These are phyloP conservation scores for Syrmaticus mikado DNA, from an alignment of 2,113 vertebrate species.

Conservation along the genomic window DNA sequence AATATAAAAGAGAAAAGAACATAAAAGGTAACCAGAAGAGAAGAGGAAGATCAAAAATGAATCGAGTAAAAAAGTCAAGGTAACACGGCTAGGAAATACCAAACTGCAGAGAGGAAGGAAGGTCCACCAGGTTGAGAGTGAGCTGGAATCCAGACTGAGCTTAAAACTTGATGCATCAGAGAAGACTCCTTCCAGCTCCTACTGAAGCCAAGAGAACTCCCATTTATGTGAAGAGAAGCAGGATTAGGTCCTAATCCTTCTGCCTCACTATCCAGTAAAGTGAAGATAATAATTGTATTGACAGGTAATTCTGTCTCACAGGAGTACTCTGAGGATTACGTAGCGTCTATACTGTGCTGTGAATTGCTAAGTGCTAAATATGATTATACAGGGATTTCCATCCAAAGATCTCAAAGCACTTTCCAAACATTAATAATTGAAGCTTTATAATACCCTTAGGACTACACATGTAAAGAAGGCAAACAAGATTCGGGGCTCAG, in stretches of 20 bases:
- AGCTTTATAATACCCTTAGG: constrained; percentile 70
- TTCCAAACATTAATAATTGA: constrained; percentile 75
- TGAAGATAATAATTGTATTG: constrained; percentile 75
- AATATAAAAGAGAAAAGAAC: background rate
- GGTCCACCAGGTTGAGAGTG: background rate
- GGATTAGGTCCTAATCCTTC: constrained; percentile 68
- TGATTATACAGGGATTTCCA: constrained; percentile 74
- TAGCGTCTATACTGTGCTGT: constrained; percentile 68
- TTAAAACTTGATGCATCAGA: constrained; percentile 4
- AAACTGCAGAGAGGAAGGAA: background rate
- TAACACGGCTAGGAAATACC: background rate
- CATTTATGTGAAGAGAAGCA: constrained; percentile 38
- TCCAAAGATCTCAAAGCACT: constrained; percentile 73
- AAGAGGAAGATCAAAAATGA: background rate
- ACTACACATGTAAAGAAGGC: constrained; percentile 66
- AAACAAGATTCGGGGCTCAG: constrained; percentile 69
- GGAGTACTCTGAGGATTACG: constrained; percentile 67
- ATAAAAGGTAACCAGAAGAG: background rate
- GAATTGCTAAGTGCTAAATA: constrained; percentile 76
- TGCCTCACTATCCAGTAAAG: constrained; percentile 61
- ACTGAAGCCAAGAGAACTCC: constrained; percentile 13
- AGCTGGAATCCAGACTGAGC: background rate
- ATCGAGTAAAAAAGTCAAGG: background rate
- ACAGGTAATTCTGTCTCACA: constrained; percentile 75
- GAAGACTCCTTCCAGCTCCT: constrained; percentile 11